These are phyloP conservation scores for Otolemur crassicaudatus DNA, from an alignment of 2,797 vertebrate species.

Conservation along the genomic window DNA sequence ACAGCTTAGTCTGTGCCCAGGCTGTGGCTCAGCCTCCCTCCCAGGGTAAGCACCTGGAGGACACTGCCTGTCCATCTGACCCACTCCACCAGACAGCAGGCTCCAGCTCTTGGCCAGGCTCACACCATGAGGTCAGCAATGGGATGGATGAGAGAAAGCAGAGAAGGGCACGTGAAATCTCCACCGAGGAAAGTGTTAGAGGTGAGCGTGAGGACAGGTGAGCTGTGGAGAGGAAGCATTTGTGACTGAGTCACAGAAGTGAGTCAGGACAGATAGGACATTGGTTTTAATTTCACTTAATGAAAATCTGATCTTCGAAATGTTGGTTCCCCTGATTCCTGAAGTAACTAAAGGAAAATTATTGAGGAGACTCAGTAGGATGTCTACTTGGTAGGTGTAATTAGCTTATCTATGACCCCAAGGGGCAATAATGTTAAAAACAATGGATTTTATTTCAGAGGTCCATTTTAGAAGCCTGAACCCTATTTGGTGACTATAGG, in stretches of 20 bases:
- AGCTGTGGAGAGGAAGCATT: background rate
- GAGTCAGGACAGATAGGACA: background rate
- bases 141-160: background rate
- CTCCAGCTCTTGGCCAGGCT: background rate
- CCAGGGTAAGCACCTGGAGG: background rate
- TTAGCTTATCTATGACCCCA: background rate
- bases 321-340: background rate
- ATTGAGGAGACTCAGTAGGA: background rate
- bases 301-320: background rate
- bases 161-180: background rate
- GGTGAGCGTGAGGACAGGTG: rapidly evolving
- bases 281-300: background rate
- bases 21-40: too few species aligned
- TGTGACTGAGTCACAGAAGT: background rate
- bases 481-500: background rate
- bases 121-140: background rate
- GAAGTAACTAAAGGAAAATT: background rate
- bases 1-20: background rate
- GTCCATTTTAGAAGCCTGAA: background rate
- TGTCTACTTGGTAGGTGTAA: background rate
- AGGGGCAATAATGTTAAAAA: background rate
- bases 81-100: too few species aligned
- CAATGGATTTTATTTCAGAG: background rate
- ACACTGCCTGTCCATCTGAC: too few species aligned
- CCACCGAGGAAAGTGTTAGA: background rate